phyloP scores from a whole-genome alignment of 2,888 invertebrate species.

The Cynaeus angustus region DNA sequence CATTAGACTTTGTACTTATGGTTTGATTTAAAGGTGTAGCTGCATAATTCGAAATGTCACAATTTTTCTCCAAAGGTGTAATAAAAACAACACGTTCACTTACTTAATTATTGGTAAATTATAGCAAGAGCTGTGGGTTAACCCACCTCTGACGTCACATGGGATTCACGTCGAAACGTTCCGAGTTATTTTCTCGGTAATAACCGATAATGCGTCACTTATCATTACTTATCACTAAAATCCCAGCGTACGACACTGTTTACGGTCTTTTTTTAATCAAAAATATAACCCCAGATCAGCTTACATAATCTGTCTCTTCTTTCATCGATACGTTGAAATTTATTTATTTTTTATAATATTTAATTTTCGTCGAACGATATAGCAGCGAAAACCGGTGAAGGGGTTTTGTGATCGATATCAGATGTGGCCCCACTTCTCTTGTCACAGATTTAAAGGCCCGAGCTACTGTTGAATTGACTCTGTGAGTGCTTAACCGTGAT shows the following conservation, averaged over 20 bases:
- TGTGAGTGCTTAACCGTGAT: conserved; percentile 44
- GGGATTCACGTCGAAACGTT: conserved; percentile 26
- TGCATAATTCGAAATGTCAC: conserved; percentile 17
- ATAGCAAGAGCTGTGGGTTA: conserved; percentile 1
- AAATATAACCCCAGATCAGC: not conserved
- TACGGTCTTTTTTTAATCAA: not conserved
- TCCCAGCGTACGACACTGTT: not conserved
- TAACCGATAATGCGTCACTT: not conserved
- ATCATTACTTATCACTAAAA: not conserved
- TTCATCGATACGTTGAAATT: not conserved
- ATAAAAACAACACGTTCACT: conserved; percentile 18
- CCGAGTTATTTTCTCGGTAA: conserved; percentile 21
- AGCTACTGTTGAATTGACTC: conserved; percentile 54
- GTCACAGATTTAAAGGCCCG: conserved; percentile 57
- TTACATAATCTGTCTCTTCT: not conserved
- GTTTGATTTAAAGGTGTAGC: conserved; percentile 38
- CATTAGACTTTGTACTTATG: conserved; percentile 43
- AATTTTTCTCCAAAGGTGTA: conserved; percentile 8
- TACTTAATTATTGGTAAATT: conserved; percentile 13
- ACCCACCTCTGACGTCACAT: conserved; percentile 35
- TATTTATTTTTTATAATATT: not conserved
- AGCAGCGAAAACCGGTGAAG: conserved; percentile 37
- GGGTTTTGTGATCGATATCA: conserved; percentile 59
- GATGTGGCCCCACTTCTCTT: conserved; percentile 58
- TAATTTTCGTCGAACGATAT: conserved; percentile 6